phyloP scores from a whole-genome alignment of 2,888 invertebrate species.

The Trachelus troglodyta region DNA sequence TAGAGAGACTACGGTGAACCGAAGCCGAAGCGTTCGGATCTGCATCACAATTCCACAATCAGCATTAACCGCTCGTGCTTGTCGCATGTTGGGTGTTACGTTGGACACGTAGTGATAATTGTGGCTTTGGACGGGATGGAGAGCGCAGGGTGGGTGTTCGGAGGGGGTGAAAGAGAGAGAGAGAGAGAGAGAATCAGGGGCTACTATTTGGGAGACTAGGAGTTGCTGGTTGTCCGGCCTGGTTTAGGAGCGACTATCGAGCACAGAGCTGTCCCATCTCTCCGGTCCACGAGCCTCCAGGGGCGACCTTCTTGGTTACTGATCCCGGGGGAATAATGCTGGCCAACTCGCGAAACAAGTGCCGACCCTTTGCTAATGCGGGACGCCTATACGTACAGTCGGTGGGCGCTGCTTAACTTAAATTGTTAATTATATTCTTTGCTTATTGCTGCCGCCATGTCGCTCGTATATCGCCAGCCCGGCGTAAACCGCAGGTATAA shows the following conservation, averaged over 20 bases:
- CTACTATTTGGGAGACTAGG: background rate
- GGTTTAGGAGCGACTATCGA: background rate
- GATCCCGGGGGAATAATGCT: background rate
- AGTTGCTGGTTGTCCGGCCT: background rate
- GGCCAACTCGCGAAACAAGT: background rate
- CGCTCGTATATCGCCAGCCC: background rate
- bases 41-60: conserved; percentile 57
- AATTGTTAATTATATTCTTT: background rate
- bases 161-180: conserved; percentile 32
- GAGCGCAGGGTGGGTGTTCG: conserved; percentile 25
- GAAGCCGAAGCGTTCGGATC: conserved; percentile 36
- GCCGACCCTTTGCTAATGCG: background rate
- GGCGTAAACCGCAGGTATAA: conserved; percentile 9
- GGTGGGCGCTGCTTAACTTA: background rate
- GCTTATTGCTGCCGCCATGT: background rate
- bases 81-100: conserved; percentile 23
- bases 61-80: conserved; percentile 49
- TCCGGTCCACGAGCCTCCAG: background rate
- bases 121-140: conserved; percentile 39
- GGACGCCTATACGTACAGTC: background rate
- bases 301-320: background rate
- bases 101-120: conserved; percentile 50
- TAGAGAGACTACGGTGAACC: background rate
- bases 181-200: conserved; percentile 13
- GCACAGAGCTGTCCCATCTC: background rate